Evolutionary conservation across 1,140 invertebrate species (phyloP).

Genomic region (Drosophila persimilis): DNA sequence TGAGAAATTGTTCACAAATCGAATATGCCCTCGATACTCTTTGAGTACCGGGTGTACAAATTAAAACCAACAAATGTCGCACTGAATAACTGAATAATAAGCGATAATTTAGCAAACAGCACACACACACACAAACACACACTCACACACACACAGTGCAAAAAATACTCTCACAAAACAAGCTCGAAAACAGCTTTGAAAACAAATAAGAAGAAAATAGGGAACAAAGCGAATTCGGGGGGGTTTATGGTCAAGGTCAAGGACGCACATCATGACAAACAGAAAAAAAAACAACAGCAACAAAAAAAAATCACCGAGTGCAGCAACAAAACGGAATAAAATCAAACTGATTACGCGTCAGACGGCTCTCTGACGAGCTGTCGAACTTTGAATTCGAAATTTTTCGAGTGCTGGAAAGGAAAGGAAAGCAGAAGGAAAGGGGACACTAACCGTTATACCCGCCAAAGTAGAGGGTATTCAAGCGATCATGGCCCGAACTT

Average conservation of each 20-base stretch:
- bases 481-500: constrained; percentile 31
- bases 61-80: constrained; percentile 63
- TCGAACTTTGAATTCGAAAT: constrained; percentile 21
- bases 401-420: neutral
- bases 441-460: too few relatives aligned
- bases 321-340: constrained; percentile 43
- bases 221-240: constrained; percentile 37
- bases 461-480: constrained; percentile 3
- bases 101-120: constrained; percentile 63
- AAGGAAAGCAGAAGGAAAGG: constrained; percentile 23
- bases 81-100: constrained; percentile 63
- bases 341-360: constrained; percentile 49
- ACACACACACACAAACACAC: constrained; percentile 27
- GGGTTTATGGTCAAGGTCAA: constrained; percentile 75
- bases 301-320: neutral
- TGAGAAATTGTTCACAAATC: constrained; percentile 15
- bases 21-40: too few relatives aligned
- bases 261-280: constrained; percentile 52
- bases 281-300: constrained; percentile 6
- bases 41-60: constrained; percentile 18
- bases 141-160: neutral
- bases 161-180: constrained; percentile 1
- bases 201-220: constrained; percentile 33
- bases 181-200: constrained; percentile 52
- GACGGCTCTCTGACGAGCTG: constrained; percentile 7